Conservation (phyloP, 2,113 vertebrate genomes). For the Alligator sinensis region DNA sequence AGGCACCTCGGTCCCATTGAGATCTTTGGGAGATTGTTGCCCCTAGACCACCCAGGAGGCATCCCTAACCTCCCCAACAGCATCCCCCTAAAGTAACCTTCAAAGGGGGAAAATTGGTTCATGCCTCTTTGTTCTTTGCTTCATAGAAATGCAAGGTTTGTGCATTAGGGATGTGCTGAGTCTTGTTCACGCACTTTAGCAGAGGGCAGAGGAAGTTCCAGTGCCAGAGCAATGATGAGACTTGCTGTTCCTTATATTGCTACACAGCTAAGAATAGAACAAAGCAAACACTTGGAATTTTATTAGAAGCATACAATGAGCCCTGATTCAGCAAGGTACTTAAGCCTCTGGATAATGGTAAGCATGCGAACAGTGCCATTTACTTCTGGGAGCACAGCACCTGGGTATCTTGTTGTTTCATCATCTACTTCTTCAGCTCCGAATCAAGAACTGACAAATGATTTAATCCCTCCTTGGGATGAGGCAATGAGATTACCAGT, state of each 20-base stretch:
- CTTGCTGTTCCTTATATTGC: not conserved
- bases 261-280: not conserved
- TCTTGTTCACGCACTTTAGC: too few relatives aligned
- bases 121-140: not conserved
- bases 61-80: not conserved
- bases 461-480: not conserved
- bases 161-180: too few relatives aligned
- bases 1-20: not conserved
- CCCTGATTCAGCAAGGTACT: too few relatives aligned
- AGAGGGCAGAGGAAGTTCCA: too few relatives aligned
- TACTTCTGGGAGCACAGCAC: not conserved
- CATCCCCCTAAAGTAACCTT: not conserved
- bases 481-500: not conserved
- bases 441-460: not conserved
- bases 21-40: not conserved
- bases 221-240: not conserved
- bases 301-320: not conserved
- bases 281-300: not conserved
- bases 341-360: too few relatives aligned
- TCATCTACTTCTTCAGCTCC: not conserved
- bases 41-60: not conserved
- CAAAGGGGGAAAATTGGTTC: not conserved
- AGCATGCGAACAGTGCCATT: not conserved
- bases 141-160: not conserved
- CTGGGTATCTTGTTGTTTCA: not conserved